Evolutionary conservation across 2,113 vertebrate genomes (phyloP).

Genomic region (Eira barbara): DNA sequence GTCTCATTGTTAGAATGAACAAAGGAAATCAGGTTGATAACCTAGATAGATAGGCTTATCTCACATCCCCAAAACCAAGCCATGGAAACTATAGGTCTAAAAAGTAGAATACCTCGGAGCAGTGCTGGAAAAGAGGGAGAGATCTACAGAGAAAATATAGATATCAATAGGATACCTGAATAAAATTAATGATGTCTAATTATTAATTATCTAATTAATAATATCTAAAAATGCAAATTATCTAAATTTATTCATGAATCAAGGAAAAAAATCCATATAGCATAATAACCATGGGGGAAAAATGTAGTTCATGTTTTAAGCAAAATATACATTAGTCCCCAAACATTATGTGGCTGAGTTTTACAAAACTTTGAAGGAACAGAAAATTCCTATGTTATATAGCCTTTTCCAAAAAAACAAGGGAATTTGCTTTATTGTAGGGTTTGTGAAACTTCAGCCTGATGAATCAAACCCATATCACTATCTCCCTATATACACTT

Average conservation of each 20-base stretch:
- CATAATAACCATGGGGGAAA: not conserved
- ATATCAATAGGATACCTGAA: not conserved
- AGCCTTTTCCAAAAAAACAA: not conserved
- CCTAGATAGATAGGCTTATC: not conserved
- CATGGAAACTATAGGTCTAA: not conserved
- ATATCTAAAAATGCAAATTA: not conserved
- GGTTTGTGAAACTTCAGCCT: not conserved
- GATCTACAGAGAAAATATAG: not conserved
- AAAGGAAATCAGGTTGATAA: not conserved
- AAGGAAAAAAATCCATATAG: not conserved
- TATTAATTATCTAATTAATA: not conserved
- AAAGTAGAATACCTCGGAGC: not conserved
- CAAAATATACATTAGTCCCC: not conserved
- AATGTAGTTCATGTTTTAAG: not conserved
- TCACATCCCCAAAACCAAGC: not conserved
- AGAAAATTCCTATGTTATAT: not conserved
- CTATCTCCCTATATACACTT: accelerated
- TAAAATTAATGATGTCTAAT: not conserved
- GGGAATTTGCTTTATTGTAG: not conserved
- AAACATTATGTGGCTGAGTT: not conserved
- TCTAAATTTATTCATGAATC: not conserved
- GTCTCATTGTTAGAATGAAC: not conserved
- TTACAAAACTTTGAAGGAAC: not conserved
- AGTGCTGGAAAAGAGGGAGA: not conserved
- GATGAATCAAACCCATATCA: not conserved